These are phyloP conservation scores for Heliconius hewitsoni DNA, from an alignment of 1,140 invertebrate species.

Conservation along the genomic window DNA sequence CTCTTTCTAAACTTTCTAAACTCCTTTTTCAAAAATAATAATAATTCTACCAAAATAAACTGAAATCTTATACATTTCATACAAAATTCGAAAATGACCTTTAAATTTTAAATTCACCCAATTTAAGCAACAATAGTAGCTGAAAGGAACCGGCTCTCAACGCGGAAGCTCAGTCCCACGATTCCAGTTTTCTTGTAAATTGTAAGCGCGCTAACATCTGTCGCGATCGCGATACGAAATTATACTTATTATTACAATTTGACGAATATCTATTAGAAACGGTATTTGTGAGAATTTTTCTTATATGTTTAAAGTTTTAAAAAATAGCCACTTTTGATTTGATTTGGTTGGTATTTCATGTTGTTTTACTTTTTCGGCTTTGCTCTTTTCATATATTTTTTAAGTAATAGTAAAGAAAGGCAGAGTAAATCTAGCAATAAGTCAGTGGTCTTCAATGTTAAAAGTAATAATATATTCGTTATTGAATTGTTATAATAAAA, in stretches of 20 bases:
- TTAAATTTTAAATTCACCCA: not conserved
- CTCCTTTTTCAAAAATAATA: no score
- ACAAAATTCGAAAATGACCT: not conserved
- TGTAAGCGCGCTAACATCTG: conserved; percentile 52
- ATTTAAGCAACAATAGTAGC: not conserved
- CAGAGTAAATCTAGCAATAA: no score
- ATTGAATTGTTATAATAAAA: no score
- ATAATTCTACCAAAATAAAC: not conserved
- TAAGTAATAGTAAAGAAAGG: no score
- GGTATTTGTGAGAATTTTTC: not conserved
- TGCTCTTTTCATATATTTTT: no score
- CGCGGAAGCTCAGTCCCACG: conserved; percentile 65
- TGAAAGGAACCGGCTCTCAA: conserved; percentile 54
- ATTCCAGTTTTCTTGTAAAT: conserved; percentile 68
- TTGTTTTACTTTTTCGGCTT: not conserved
- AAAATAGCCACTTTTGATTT: not conserved
- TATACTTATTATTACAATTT: not conserved
- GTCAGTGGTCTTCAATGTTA: no score
- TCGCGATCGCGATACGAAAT: conserved; percentile 24
- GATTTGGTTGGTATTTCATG: not conserved
- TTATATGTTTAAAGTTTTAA: not conserved
- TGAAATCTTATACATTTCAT: not conserved
- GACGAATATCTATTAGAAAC: not conserved
- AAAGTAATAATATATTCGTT: no score
- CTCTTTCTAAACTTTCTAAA: no score